phyloP scores from a whole-genome alignment of 2,888 invertebrate genomes.

The Ditylenchus weischeri region DNA sequence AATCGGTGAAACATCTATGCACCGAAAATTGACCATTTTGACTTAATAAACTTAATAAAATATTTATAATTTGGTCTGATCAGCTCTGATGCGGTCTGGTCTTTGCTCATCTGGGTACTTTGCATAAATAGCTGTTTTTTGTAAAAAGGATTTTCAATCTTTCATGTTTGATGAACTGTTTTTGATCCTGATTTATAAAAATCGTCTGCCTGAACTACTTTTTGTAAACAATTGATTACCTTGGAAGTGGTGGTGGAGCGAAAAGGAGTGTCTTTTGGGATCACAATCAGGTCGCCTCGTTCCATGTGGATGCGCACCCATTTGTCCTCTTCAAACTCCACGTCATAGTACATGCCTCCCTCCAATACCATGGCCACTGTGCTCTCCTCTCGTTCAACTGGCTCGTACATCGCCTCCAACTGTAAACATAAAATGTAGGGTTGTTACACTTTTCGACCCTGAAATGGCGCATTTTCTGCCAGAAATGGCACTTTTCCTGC shows the following conservation, averaged over 20 bases:
- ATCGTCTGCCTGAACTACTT: not conserved
- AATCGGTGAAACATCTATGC: too few relatives aligned
- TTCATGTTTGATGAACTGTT: too few relatives aligned
- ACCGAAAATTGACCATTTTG: too few relatives aligned
- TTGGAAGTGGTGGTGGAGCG: constrained; percentile 51
- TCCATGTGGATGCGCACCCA: constrained; percentile 51
- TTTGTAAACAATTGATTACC: constrained; percentile 28
- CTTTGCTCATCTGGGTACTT: too few relatives aligned
- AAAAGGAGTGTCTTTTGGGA: constrained; percentile 46
- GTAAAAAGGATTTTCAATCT: too few relatives aligned
- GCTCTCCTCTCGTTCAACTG: constrained; percentile 43
- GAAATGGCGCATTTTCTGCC: too few relatives aligned
- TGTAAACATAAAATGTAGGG: constrained; percentile 13
- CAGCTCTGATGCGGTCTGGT: too few relatives aligned
- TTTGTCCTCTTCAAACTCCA: constrained; percentile 48
- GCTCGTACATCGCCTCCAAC: constrained; percentile 51
- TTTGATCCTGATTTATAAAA: too few relatives aligned
- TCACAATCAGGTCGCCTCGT: constrained; percentile 50
- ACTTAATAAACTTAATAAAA: too few relatives aligned
- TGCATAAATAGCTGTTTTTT: not conserved
- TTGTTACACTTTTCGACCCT: not conserved
- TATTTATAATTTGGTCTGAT: too few relatives aligned
- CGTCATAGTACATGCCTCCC: constrained; percentile 51
- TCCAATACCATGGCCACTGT: constrained; percentile 48
- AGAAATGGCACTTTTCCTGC: too few relatives aligned